Base-by-base conservation (phyloP, 2,113 vertebrate genomes). In the Nymphicus hollandicus region DNA sequence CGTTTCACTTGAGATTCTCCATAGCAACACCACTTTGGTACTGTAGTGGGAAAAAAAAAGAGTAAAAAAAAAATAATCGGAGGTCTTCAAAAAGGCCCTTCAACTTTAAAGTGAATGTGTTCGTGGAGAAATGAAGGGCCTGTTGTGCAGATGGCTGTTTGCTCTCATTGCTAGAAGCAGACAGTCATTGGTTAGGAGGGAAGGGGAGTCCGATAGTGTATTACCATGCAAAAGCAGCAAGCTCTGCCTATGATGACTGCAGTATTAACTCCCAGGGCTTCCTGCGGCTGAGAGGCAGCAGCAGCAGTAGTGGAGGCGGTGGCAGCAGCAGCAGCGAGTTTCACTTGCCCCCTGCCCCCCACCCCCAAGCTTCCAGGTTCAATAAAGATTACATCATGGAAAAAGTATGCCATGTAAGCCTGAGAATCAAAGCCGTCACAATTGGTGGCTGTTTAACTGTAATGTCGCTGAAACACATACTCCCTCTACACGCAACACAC, bases 361-460 rank as follows among this genome's bases (percentile, higher is more conserved):
- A 98, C 98, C 98, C 97, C 98, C 97, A 96, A 98, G 98, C 98
- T 98, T 98, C 98, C 98, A 99, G 99, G 99, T 99, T 99, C 98
- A 98, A 98, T 99, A 98, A 98, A 99, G 98, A 99, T 99, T 99
- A 99, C 99, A 98, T 99, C 99, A 99, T 99, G 98, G 98, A 97
- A 96, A 98, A 99, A 99, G 98, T 98, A 99, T 99, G 98, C 98
- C 97, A 98, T 98, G 98, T 98, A 98, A 96, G 98, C 98, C 99
- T 99, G 99, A 99, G 99, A 99, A 99, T 99, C 98, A 98, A 98
- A 99, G 98, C 98, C 98, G 98, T 98, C 98, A 98, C 99, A 98
- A 99, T 98, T 96, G 96, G 98, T 95, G 97, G 98, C 98, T 98
- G 98, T 98, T 98, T 98, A 98, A 99, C 99, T 99, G 99, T 99